Base-by-base conservation (phyloP, 1,140 invertebrate species). In the Rhysida immarginata region DNA sequence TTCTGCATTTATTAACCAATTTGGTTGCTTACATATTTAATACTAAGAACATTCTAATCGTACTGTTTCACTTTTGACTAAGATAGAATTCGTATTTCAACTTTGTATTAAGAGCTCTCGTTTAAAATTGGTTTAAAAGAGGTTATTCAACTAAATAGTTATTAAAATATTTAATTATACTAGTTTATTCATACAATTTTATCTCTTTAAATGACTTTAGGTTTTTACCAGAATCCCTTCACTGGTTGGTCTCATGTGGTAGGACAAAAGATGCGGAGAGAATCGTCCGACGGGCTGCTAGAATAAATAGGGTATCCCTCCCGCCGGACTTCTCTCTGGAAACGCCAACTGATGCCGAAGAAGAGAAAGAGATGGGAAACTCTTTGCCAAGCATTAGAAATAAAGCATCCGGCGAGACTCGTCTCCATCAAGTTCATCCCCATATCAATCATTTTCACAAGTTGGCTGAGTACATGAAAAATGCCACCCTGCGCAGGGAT, bases 181-280 rank as follows among this genome's bases (percentile, higher is more conserved):
- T n/a, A n/a, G n/a, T n/a, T n/a, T n/a, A n/a, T n/a, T n/a, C n/a
- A n/a, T n/a, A n/a, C n/a, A n/a, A n/a, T n/a, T n/a, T 14, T 48
- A 13, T 48, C 21, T 48, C 21, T 48, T 48, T 48, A 13, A 41
- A 41, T 41, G 11, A 18, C 21, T 48, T 1, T 51, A 73, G 72
- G 68, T 64, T 67, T 16, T 27, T 56, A 27, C 55, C 55, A 16
- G 55, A 56, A 21, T 56, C 55, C 21, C 48, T 42, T 20, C 48
- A 56, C n/a, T 56, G 55, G 55, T 27, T 56, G 48, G 55, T 53
- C 8, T 53, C 55, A 25, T 52, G 48, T 48, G 25, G 55, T 13
- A 25, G 55, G 2, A 21, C 24, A 8, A 1, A 26, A 1, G 48
- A 52, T 2, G 55, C 55, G 2, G 55, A 56, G 29, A 27, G 41